Base-by-base conservation (phyloP, 2,888 invertebrate genomes). In the Heteromurus nitidus region DNA sequence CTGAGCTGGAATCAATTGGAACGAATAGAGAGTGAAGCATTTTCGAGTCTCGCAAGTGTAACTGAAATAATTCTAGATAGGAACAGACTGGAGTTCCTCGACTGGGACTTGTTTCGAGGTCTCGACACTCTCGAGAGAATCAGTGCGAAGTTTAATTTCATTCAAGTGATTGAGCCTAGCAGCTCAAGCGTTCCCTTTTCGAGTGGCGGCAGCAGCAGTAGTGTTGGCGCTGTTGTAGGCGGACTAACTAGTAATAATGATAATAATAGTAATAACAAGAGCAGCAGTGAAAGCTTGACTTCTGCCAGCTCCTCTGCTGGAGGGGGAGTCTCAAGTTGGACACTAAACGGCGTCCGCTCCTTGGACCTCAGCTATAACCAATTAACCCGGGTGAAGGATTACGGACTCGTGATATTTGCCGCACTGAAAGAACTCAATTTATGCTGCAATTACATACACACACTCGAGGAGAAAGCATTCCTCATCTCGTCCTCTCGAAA, bases 391-490 rank as follows among this genome's bases (percentile, higher is more conserved):
- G 83, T 86, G 47, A 81, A 80, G 67, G 80, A 86, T 77, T 77
- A 83, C 50, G 74, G 84, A 30, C 70, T 86, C 36, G 70, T 68
- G 50, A 72, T 83, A 50, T 83, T 86, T 80, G 64, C 64, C 42
- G 76, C 82, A 62, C 80, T 86, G 7, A 75, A 68, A 36, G 83
- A 82, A 44, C 80, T 86, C 58, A 86, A 86, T 83, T 80, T 86
- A 62, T 85, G 84, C 77, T 84, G 84, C 73, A 86, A 86, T 79
- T 86, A 85, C 76, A 85, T 86, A 65, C 86, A 86, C 62, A 86
- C 86, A 18, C 44, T 86, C 36, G 86, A 86, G 80, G 84, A 84
- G 26, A 76, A 79, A 58, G 85, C 86, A 53, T 85, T 86, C 36
- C 24, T 72, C 50, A 74, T 69, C 22, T 62, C 77, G 2, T 16